phyloP scores from a whole-genome alignment of 1,140 invertebrate genomes.

The Paraescarpia echinospica region DNA sequence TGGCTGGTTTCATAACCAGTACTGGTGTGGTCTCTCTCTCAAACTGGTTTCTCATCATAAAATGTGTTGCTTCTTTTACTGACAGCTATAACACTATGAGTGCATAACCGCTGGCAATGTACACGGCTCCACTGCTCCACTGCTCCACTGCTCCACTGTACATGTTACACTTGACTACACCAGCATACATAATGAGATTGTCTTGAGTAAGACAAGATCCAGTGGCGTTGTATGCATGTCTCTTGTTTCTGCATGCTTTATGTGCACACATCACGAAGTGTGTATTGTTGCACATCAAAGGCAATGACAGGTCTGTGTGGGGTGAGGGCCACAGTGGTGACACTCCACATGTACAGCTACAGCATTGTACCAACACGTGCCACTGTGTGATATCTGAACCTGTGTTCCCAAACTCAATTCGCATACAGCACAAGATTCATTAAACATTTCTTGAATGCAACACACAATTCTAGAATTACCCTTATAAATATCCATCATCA shows the following conservation, averaged over 20 bases:
- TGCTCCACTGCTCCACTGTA: not conserved
- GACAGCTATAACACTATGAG: not conserved
- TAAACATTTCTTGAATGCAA: not conserved
- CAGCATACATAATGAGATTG: not conserved
- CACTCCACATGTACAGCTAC: not conserved
- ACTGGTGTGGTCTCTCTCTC: not conserved
- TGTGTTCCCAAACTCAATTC: not conserved
- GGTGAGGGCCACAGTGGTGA: not conserved
- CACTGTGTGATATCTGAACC: not conserved
- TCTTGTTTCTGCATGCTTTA: not conserved
- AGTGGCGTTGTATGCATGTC: not conserved
- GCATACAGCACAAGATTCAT: not conserved
- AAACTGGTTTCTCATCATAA: not conserved
- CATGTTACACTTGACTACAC: not conserved
- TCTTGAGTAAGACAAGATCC: not conserved
- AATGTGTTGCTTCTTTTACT: not conserved
- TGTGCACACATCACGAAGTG: not conserved
- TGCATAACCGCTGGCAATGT: not conserved
- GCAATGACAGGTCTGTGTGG: not conserved
- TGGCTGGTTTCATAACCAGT: not conserved
- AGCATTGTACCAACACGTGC: not conserved
- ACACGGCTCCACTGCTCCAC: not conserved
- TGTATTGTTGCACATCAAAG: not conserved
- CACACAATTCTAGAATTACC: not conserved
- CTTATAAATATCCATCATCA: not conserved